Conservation (phyloP, 2,888 invertebrate species). For the Hyppa rectilinea region DNA sequence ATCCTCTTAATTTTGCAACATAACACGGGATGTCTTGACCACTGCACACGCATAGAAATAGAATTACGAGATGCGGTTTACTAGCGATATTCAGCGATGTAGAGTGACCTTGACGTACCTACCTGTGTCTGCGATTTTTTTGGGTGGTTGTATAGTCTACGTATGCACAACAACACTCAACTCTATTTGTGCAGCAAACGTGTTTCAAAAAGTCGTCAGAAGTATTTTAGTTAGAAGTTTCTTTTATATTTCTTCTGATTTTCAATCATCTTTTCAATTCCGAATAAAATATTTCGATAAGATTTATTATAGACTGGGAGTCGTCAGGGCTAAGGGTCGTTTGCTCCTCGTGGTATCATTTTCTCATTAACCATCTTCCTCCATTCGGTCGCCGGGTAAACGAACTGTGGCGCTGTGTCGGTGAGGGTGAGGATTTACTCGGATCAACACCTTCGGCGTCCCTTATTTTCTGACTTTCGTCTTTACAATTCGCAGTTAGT, state of each 20-base stretch:
- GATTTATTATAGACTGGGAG: slow-evolving; percentile 65
- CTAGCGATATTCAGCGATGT: slow-evolving; percentile 70
- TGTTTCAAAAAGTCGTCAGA: slow-evolving; percentile 18
- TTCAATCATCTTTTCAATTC: slow-evolving; percentile 64
- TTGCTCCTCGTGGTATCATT: slow-evolving; percentile 68
- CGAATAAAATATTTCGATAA: slow-evolving; percentile 67
- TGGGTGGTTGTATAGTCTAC: slow-evolving; percentile 49
- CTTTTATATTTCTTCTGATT: slow-evolving; percentile 43
- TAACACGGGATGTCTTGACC: slow-evolving; percentile 76
- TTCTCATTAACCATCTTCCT: slow-evolving; percentile 68
- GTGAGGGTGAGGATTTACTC: slow-evolving; percentile 63
- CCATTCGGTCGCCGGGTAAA: slow-evolving; percentile 64
- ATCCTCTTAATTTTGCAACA: slow-evolving; percentile 78
- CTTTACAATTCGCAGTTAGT: slow-evolving; percentile 61
- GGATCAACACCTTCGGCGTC: slow-evolving; percentile 67
- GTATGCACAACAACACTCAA: slow-evolving; percentile 36
- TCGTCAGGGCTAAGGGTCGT: slow-evolving; percentile 66
- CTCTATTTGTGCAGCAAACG: slow-evolving; percentile 21
- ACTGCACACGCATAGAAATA: slow-evolving; percentile 74
- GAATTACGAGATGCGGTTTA: slow-evolving; percentile 72
- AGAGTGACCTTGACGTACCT: slow-evolving; percentile 71
- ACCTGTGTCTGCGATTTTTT: slow-evolving; percentile 54
- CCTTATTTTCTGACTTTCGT: slow-evolving; percentile 63
- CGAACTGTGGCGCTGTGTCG: slow-evolving; percentile 60
- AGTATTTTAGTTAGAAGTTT: slow-evolving; percentile 18